These are phyloP conservation scores for Hirtodrosophila histrioides DNA, from an alignment of 2,888 invertebrate genomes.

Conservation along the genomic window DNA sequence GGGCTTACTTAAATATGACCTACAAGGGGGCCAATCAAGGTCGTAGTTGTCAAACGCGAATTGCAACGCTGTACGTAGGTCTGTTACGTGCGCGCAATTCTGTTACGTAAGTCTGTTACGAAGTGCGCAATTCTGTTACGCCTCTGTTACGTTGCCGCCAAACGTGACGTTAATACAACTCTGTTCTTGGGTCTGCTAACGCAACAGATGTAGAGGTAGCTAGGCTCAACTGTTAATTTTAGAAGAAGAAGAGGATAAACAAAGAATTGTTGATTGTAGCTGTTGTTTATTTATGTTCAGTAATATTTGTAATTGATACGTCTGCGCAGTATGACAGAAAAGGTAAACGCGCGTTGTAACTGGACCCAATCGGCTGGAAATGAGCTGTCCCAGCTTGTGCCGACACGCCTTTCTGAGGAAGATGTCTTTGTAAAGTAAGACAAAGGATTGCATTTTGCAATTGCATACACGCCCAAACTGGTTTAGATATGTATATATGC, in stretches of 20 bases:
- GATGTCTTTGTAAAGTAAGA: constrained; percentile 78
- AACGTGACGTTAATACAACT: constrained; percentile 23
- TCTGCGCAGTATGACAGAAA: constrained; percentile 39
- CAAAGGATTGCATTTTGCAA: constrained; percentile 54
- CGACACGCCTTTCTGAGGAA: constrained; percentile 66
- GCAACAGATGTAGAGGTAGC: constrained; percentile 25
- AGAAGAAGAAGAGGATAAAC: constrained; percentile 49
- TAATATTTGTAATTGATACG: not conserved
- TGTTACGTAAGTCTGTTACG: constrained; percentile 18
- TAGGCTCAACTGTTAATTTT: not conserved
- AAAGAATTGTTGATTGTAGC: constrained; percentile 23
- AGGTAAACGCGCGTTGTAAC: constrained; percentile 59
- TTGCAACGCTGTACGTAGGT: constrained; percentile 21
- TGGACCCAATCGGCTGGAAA: constrained; percentile 78
- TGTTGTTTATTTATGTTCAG: constrained; percentile 4
- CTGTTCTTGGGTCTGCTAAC: constrained; percentile 27
- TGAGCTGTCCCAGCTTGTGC: constrained; percentile 59
- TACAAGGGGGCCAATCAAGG: constrained; percentile 70
- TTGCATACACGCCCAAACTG: constrained; percentile 44
- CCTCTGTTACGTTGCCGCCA: constrained; percentile 13
- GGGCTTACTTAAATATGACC: constrained; percentile 63
- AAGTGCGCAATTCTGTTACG: constrained; percentile 21
- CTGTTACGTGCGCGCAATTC: not conserved
- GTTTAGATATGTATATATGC: constrained; percentile 33
- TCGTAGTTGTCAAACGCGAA: constrained; percentile 58